Conservation (phyloP, 2,797 vertebrate species). For the Nyctalus aviator region DNA sequence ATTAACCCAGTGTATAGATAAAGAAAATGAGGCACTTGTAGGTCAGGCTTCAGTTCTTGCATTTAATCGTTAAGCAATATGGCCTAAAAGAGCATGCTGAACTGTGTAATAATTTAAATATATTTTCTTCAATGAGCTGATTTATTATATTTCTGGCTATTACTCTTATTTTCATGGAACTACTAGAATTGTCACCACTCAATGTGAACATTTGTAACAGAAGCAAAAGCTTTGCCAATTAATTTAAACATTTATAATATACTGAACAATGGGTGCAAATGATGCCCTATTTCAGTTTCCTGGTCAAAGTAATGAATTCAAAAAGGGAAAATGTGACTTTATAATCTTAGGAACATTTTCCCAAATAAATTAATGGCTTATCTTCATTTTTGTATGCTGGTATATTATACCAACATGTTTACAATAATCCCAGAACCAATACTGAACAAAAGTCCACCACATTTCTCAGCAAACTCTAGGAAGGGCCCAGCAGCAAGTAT, state of each 20-base stretch:
- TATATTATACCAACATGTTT: slow-evolving; percentile 57
- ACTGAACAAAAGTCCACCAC: slow-evolving; percentile 83
- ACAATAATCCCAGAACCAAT: slow-evolving; percentile 74
- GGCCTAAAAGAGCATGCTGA: not conserved
- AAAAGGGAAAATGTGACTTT: slow-evolving; percentile 36
- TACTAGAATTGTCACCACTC: slow-evolving; percentile 51
- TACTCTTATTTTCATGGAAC: not conserved
- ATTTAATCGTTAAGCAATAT: slow-evolving; percentile 2
- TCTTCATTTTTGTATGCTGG: slow-evolving; percentile 41
- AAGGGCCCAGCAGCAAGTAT: slow-evolving; percentile 84
- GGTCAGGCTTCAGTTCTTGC: not conserved
- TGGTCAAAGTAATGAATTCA: slow-evolving; percentile 51
- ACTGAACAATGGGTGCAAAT: slow-evolving; percentile 38
- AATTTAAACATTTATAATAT: slow-evolving; percentile 50
- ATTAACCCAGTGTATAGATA: not conserved
- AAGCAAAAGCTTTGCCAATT: slow-evolving; percentile 47
- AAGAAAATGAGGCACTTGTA: slow-evolving; percentile 6
- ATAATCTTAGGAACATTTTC: slow-evolving; percentile 49
- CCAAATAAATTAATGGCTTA: slow-evolving; percentile 3
- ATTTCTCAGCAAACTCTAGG: slow-evolving; percentile 85
- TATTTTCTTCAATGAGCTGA: not conserved
- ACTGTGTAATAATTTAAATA: not conserved
- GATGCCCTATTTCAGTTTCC: slow-evolving; percentile 56
- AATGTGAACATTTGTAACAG: slow-evolving; percentile 5
- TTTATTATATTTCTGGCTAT: slow-evolving; percentile 9